Evolutionary conservation across 2,113 vertebrate species (phyloP), one percentile per base, ranked within the genome.

Genomic region (Baryphthengus martii): DNA sequence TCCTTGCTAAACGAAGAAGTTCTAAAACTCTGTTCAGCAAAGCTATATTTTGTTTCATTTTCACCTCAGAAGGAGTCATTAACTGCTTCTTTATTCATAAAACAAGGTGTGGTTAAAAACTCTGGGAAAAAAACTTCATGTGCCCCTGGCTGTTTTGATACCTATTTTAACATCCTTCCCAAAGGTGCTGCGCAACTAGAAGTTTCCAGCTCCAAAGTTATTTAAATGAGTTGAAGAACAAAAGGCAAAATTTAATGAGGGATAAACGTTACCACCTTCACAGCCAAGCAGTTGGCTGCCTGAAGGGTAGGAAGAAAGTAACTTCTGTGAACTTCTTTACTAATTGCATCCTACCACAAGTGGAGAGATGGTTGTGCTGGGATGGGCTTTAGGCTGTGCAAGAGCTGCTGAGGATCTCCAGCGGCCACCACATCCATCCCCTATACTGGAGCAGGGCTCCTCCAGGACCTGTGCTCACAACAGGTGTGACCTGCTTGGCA

Each of bases 111-210:
- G 19, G 37, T 76, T 56, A 17, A 39, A 93, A 90, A 18, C 59
- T 58, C 21, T 77, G 14, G 23, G 17, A 61, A 55, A 77, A 75
- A 53, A 11, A 1, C 62, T 35, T 8, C 0, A 53, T 10, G 65
- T 86, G 71, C 50, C 20, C 81, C 49, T 17, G 82, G 87, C 81
- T 92, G 61, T 86, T 95, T 85, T 76, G 79, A 88, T 68, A 85
- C 29, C 55, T 81, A 39, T 76, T 93, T 91, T 91, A 94, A 79
- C 80, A 93, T 49, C 56, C n/a, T 53, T 73, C 95, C 84, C 77
- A 70, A 88, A 92, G 89, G 93, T 66, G 42, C 17, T 0, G 16
- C 35, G 40, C 56, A 70, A 71, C 87, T 75, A 24, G 59, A 90
- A 92, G 74, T 91, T 82, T 72, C 37, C 61, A 8, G 35, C 76